Evolutionary conservation across 2,797 vertebrate species (phyloP).

Genomic region (Staurois parvus): DNA sequence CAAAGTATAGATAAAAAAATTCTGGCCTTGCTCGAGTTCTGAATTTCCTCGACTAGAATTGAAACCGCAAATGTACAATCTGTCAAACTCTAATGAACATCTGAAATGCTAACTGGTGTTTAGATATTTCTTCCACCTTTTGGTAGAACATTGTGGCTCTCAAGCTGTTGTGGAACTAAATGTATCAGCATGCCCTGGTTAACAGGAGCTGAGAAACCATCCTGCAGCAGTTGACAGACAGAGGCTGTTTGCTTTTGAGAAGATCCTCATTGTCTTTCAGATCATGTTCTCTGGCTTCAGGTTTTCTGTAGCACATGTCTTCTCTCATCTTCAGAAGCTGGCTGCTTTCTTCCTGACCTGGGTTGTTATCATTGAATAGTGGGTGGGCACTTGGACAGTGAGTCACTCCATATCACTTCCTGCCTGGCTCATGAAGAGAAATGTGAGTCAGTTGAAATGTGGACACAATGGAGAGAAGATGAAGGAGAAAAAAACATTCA

Average conservation of each 20-base stretch:
- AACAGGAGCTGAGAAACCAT: neutral
- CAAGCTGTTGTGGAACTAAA: neutral
- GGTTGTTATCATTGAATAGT: neutral
- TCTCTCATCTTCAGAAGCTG: neutral
- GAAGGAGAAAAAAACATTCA: neutral
- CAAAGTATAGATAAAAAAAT: no score
- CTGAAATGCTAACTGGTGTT: neutral
- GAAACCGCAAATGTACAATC: no score
- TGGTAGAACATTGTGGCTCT: neutral
- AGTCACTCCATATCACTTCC: constrained; percentile 2
- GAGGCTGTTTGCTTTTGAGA: neutral
- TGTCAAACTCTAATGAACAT: neutral
- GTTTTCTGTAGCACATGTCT: constrained; percentile 9
- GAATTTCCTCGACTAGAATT: no score
- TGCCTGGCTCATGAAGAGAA: constrained; percentile 7
- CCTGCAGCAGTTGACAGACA: neutral
- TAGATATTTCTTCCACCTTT: neutral
- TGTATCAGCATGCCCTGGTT: neutral
- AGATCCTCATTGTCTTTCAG: constrained; percentile 8
- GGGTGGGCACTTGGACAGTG: constrained; percentile 6
- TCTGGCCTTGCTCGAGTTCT: no score
- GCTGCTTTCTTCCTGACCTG: neutral
- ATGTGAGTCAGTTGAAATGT: constrained; percentile 13
- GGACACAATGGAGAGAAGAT: constrained; percentile 20
- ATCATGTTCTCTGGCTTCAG: neutral